Evolutionary conservation across 2,797 vertebrate species (phyloP).

Genomic region (Clarias pachynema): DNA sequence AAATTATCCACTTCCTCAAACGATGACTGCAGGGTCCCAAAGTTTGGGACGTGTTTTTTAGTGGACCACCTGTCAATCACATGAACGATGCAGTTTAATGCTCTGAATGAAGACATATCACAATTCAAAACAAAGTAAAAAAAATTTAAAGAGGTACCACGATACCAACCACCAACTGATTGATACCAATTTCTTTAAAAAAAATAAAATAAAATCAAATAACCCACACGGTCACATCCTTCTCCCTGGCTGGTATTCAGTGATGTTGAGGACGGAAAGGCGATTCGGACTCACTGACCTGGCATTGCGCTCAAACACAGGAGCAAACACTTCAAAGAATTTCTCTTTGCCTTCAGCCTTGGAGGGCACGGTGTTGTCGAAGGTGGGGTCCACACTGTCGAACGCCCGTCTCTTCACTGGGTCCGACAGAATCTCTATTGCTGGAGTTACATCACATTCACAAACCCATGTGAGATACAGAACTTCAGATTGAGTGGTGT

Average conservation of each 20-base stretch:
- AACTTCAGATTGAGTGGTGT: not conserved
- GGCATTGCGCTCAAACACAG: constrained; percentile 92
- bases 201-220: too few relatives aligned
- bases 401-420: constrained; percentile 93
- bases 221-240: too few relatives aligned
- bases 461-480: not conserved
- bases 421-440: constrained; percentile 93
- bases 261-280: not conserved
- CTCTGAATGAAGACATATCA: not conserved
- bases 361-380: constrained; percentile 91
- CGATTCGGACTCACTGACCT: constrained; percentile 70
- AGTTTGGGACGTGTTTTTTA: constrained; percentile 87
- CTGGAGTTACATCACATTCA: constrained; percentile 67
- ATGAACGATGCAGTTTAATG: not conserved
- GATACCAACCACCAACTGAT: not conserved
- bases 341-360: constrained; percentile 94
- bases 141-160: not conserved
- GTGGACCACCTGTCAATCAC: constrained; percentile 84
- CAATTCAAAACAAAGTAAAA: not conserved
- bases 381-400: constrained; percentile 96
- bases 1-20: constrained; percentile 97
- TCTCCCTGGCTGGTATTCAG: not conserved
- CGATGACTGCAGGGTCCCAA: constrained; percentile 84
- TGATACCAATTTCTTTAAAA: too few relatives aligned
- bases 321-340: constrained; percentile 88